Conservation (phyloP, 2,113 vertebrate species). For the Calyptomena viridis region DNA sequence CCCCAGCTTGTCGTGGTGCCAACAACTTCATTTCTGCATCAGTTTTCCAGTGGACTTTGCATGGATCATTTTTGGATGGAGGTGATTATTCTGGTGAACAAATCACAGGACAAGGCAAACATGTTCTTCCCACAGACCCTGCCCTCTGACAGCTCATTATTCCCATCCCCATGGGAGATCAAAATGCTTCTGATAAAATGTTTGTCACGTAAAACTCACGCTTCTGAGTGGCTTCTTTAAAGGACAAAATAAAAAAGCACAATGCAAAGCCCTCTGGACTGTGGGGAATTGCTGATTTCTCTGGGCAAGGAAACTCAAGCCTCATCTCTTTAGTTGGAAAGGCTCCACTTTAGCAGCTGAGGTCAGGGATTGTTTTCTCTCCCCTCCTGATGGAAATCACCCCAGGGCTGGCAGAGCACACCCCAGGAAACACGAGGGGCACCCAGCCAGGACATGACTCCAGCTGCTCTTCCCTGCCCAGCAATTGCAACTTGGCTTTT, state of each 20-base stretch:
- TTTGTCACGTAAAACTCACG: neutral
- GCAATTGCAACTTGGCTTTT: neutral
- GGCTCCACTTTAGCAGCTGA: neutral
- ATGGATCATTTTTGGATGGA: neutral
- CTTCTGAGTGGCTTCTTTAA: neutral
- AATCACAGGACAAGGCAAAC: neutral
- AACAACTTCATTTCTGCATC: neutral
- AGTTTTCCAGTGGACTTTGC: neutral
- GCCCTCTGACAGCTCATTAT: neutral
- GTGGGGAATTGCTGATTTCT: neutral
- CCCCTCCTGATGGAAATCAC: constrained; percentile 6
- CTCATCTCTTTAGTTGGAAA: neutral
- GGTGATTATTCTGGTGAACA: neutral
- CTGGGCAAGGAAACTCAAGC: neutral
- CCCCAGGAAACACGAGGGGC: neutral
- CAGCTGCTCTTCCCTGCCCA: neutral
- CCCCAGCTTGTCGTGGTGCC: neutral
- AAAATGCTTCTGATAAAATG: neutral
- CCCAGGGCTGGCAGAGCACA: constrained; percentile 28
- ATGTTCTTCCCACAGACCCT: neutral
- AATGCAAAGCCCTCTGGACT: neutral
- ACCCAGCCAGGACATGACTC: neutral
- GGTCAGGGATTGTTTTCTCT: neutral
- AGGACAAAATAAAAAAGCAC: neutral
- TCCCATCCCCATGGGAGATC: neutral